Base-by-base conservation (phyloP, 1,140 invertebrate species). In the Amyelois transitella region DNA sequence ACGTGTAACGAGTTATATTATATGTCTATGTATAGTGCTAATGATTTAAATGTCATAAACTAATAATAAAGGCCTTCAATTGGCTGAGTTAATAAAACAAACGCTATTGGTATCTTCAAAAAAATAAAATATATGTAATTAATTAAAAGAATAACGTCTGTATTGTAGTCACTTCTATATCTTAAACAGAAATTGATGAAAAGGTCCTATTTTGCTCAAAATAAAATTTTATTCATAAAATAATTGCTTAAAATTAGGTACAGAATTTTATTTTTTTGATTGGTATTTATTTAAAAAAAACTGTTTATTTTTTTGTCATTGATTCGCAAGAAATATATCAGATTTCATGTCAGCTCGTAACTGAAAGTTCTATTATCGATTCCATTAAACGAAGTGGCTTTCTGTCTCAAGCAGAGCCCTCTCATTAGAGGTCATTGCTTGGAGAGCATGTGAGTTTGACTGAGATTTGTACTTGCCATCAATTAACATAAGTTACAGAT, bases 401-500 rank as follows among this genome's bases (percentile, higher is more conserved):
- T 38, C 32, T 38, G 32, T 1, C 32, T 38, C 32, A 2, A 38
- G 17, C 32, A 38, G 32, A 38, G 32, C 45, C 18, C 45, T 19
- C 18, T 45, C 45, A 19, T 48, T 48, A 48, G 19, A 20, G 44
- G 44, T 18, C 18, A 45, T 45, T 20, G 18, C 19, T 18, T 45
- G 7, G 44, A 20, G 44, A 20, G 44, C 7, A 45, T 20, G 18
- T 45, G 44, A 20, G 19, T 20, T 20, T 20, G 44, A 20, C 44
- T 45, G 18, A 45, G 44, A 45, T 45, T 45, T 45, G 44, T 45
- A 45, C 44, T 18, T 45, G 44, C 44, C 19, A 45, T 45, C 14
- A 20, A 45, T 45, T 45, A 45, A 45, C 44, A 45, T 45, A 45
- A 45, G 18, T 45, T 45, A 20, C 44, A 10, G 44, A 19, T 5